These are phyloP conservation scores for Rhincodon typus DNA, from an alignment of 2,797 vertebrate species.

Conservation along the genomic window DNA sequence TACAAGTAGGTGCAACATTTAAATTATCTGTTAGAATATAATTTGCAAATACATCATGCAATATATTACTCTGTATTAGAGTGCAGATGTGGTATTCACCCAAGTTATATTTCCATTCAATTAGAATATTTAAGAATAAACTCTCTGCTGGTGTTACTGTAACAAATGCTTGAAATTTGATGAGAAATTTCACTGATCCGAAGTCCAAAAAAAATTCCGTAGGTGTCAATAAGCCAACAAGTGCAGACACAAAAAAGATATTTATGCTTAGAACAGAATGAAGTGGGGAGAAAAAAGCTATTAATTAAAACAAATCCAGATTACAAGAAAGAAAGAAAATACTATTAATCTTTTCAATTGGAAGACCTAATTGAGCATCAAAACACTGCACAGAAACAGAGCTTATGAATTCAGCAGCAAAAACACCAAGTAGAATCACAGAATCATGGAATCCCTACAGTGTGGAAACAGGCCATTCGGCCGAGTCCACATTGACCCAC, in stretches of 20 bases:
- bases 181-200: too few relatives aligned
- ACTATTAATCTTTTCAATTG: neutral
- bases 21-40: neutral
- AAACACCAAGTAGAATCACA: neutral
- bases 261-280: neutral
- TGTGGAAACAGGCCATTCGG: too few relatives aligned
- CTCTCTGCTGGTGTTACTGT: neutral
- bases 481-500: too few relatives aligned
- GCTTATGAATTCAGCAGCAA: neutral
- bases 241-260: neutral
- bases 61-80: neutral
- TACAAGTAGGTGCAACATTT: neutral
- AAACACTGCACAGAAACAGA: neutral
- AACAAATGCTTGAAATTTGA: neutral
- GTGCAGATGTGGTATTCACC: neutral
- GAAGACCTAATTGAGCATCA: neutral
- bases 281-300: neutral
- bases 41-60: neutral
- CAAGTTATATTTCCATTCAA: neutral
- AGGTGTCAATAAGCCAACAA: too few relatives aligned
- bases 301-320: neutral
- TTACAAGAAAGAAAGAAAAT: neutral
- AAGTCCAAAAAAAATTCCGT: too few relatives aligned
- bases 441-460: neutral
- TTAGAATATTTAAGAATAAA: neutral